Evolutionary conservation across 2,797 vertebrate species (phyloP), one percentile per base, ranked within the genome.

Genomic region (Pygocentrus nattereri): DNA sequence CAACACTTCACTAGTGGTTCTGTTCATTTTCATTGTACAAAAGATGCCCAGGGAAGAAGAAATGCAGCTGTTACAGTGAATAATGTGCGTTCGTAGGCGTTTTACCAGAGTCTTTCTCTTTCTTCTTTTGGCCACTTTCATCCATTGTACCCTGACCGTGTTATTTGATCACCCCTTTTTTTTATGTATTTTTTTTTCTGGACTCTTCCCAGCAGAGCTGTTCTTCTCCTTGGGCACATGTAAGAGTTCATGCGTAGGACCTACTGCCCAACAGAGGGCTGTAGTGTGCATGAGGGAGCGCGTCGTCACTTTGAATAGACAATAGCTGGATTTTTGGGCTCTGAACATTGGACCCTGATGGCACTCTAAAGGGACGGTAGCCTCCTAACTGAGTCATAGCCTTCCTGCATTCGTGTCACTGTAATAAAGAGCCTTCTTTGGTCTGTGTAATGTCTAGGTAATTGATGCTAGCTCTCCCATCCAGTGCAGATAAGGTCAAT

Each of bases 271-370:
- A n/a, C 62, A 50, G 62, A 34, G 50, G 61, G n/a, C 49, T 54
- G 31, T 19, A 38, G 64, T 34, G 74, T 58, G 82, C 86, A 79
- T 86, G 52, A 59, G 67, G 77, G 86, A 77, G 83, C 74, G 4
- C 62, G 84, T 84, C 80, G 80, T 87, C 13, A 87, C 13, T 78
- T 85, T 64, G 73, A 84, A 84, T 76, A 58, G 49, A 72, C 77
- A 56, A 72, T 72, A 34, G 49, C 41, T 68, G 23, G 2, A 12
- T 21, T 15, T 7, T 49, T 50, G 76, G 38, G 58, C 41, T n/a
- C 59, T 62, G 59, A 13, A 56, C 2, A 1, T 30, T 30, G n/a
- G 44, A 72, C 44, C 70, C 69, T 72, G 70, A 31, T 34, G 49
- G 11, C 15, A 31, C 50, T 72, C 70, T 72, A 54, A 54, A 54